A percentile compares a stretch with the other conserved stretches of the same genome.
Conservation (phyloP, 2,888 invertebrate species). For the Chorisops tibialis region DNA sequence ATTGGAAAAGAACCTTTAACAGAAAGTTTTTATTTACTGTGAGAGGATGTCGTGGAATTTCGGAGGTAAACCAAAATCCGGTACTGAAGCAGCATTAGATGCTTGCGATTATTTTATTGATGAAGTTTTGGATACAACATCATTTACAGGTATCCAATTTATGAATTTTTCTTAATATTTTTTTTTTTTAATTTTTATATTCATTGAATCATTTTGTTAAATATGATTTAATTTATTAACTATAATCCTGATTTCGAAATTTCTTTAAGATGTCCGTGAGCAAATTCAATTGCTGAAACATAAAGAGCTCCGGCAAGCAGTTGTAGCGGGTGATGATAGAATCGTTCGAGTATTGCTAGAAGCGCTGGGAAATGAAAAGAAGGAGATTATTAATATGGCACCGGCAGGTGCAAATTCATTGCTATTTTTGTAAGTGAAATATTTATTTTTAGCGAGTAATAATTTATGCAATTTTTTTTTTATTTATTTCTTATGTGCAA, state of each 20-base stretch:
- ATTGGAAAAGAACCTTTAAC: neutral
- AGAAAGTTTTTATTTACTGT: neutral
- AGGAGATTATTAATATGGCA: conserved; percentile 78
- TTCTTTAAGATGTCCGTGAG: conserved; percentile 57
- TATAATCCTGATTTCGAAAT: conserved; percentile 4
- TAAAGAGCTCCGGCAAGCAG: conserved; percentile 71
- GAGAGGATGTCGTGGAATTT: conserved; percentile 50
- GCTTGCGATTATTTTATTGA: conserved; percentile 69
- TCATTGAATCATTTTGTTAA: neutral
- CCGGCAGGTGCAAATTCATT: conserved; percentile 85
- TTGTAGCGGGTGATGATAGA: conserved; percentile 67
- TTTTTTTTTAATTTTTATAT: conserved; percentile 4
- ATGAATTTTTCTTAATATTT: conserved; percentile 16
- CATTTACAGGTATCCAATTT: conserved; percentile 52
- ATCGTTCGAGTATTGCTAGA: conserved; percentile 65
- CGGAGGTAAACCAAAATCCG: conserved; percentile 47
- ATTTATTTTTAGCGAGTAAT: neutral
- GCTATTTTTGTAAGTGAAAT: conserved; percentile 70
- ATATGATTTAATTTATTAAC: conserved; percentile 14
- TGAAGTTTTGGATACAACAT: conserved; percentile 60
- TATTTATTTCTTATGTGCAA: neutral
- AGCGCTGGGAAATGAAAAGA: conserved; percentile 63
- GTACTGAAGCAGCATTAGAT: conserved; percentile 64
- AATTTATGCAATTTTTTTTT: conserved; percentile 1
- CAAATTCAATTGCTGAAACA: conserved; percentile 71